Conservation (phyloP, 2,113 vertebrate species). For the Rhinichthys klamathensis region DNA sequence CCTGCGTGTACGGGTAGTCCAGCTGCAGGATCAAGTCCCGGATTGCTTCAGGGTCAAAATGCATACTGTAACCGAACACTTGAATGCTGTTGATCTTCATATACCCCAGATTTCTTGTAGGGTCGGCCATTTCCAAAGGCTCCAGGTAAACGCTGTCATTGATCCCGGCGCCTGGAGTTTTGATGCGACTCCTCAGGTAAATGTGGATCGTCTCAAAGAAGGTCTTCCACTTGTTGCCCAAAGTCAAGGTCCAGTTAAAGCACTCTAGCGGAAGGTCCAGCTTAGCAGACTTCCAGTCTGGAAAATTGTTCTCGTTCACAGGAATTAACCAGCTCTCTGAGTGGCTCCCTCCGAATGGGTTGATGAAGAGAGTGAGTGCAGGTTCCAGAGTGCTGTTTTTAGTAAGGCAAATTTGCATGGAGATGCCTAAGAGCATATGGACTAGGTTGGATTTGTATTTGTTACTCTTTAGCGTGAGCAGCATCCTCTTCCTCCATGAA, state of each 20-base stretch:
- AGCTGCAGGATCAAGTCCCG: constrained; percentile 95
- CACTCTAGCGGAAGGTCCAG: constrained; percentile 94
- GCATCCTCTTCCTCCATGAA: constrained; percentile 95
- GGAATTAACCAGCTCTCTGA: constrained; percentile 98
- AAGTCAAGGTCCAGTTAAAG: constrained; percentile 93
- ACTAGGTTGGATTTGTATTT: constrained; percentile 97
- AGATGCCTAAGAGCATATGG: constrained; percentile 94
- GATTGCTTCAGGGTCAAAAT: constrained; percentile 96
- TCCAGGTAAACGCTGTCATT: constrained; percentile 93
- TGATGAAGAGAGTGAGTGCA: constrained; percentile 90
- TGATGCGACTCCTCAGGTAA: constrained; percentile 93
- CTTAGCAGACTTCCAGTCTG: constrained; percentile 93
- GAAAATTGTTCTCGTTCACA: constrained; percentile 88
- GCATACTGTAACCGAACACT: constrained; percentile 99
- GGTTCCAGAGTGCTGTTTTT: constrained; percentile 98
- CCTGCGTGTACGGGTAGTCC: constrained; percentile 98
- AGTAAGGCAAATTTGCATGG: constrained; percentile 94
- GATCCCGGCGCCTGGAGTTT: constrained; percentile 77
- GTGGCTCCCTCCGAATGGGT: constrained; percentile 97
- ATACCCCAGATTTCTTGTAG: constrained; percentile 91
- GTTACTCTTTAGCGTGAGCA: constrained; percentile 96
- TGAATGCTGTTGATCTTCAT: constrained; percentile 99
- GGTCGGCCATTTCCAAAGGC: constrained; percentile 89
- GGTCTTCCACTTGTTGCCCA: constrained; percentile 98
- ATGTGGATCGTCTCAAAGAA: constrained; percentile 98